Base-by-base conservation (phyloP, 2,888 invertebrate species). In the Dolichopus griseipennis region DNA sequence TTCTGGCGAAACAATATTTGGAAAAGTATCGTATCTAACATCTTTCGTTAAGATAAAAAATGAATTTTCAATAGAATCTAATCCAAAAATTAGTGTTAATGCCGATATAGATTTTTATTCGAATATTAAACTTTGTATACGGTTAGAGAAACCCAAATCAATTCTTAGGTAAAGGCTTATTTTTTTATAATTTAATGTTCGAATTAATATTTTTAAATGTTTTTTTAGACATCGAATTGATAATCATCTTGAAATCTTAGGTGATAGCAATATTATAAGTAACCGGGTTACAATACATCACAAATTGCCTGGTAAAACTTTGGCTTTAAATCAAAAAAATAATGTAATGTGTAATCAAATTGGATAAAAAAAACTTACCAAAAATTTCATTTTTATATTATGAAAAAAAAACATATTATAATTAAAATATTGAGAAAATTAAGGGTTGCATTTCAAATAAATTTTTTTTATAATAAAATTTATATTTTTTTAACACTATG, bases 31-130 rank as follows among this genome's bases (percentile, higher is more conserved):
- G 65, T 83, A 90, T 1, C 87, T 88, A 65, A 85, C 88, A 0
- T 83, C 85, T 18, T 89, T 90, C 72, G 86, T 90, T 1, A 83
- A 84, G 71, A 85, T 88, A 15, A 85, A 86, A 72, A 84, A 89
- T 6, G 87, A 88, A 73, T 90, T 90, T 75, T 84, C 83, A 15
- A 78, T 88, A 2, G 85, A 85, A 1, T 82, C 88, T 52, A 89
- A 90, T 75, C 89, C 90, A 0, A 87, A 86, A 75, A 82, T 93
- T 20, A 86, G 87, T 74, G 83, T 92, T 66, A 83, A 86, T 64
- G 89, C 91, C 0, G 88, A 93, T 76, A 85, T 91, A 52, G 90
- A 93, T 75, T 93, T 93, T 77, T 89, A 88, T 66, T 86, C 86
- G 22, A 86, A 86, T 68, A 85, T 90, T n/a, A 87, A 88, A 72